Evolutionary conservation across 2,113 vertebrate species (phyloP).

Genomic region (Rana temporaria): DNA sequence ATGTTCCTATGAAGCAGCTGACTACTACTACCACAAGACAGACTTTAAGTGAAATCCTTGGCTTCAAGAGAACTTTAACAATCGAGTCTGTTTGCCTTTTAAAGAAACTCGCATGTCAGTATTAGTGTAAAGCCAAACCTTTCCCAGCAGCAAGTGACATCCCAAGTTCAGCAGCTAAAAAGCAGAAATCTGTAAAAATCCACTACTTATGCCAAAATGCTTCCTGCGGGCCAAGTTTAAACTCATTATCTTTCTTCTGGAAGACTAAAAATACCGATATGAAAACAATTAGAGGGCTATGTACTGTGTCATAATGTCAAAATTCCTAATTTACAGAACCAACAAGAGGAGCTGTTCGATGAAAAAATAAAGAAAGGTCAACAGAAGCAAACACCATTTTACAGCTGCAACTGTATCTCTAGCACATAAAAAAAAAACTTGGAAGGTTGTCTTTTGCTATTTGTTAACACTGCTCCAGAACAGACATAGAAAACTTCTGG

Average conservation of each 20-base stretch:
- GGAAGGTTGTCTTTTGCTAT: too few relatives aligned
- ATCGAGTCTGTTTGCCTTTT: constrained; percentile 63
- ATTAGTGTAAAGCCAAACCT: constrained; percentile 73
- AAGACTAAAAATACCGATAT: constrained; percentile 42
- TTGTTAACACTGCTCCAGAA: too few relatives aligned
- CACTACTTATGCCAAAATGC: constrained; percentile 63
- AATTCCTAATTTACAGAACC: constrained; percentile 1
- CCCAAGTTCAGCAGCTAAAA: constrained; percentile 70
- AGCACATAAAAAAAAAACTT: background rate
- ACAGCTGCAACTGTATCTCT: background rate
- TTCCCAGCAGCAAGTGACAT: constrained; percentile 65
- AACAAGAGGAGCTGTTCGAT: background rate
- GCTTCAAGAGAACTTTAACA: constrained; percentile 64
- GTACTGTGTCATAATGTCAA: constrained; percentile 18
- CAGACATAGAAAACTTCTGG: too few relatives aligned
- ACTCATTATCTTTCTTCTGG: constrained; percentile 59
- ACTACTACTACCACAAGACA: constrained; percentile 8
- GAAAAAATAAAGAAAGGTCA: background rate
- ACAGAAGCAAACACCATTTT: background rate
- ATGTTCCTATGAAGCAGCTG: constrained; percentile 28
- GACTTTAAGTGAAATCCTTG: constrained; percentile 63
- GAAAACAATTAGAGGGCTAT: constrained; percentile 38
- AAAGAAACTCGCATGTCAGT: constrained; percentile 71
- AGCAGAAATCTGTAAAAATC: constrained; percentile 51
- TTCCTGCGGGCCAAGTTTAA: constrained; percentile 59